Base-by-base conservation (phyloP, 1,140 invertebrate genomes). In the Drosophila ohnishii region DNA sequence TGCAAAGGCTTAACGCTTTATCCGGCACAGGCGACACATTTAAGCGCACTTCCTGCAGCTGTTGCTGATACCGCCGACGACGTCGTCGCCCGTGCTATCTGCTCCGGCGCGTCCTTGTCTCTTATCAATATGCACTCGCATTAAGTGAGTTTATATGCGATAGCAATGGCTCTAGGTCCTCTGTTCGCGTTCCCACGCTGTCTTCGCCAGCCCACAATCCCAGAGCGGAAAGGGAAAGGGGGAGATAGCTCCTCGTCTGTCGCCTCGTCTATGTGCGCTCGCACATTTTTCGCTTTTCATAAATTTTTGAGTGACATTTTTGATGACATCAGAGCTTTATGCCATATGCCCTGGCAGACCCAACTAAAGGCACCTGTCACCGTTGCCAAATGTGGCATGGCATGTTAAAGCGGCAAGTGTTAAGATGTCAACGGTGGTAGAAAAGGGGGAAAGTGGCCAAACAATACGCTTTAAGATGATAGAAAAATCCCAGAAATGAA, bases 261-360 rank as follows among this genome's bases (percentile, higher is more conserved):
- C 39, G 40, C 61, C 45, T 71, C 53, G 64, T 70, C 77, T 77
- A 70, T 73, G 63, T 80, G 72, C 64, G 40, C 30, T 50, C 53
- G 44, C 67, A 58, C 66, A 71, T 70, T 72, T 88, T 80, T 75
- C 62, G 67, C 66, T 78, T 87, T 87, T 88, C 84, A 87, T 87
- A 87, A 80, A 87, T 87, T 84, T 87, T 80, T 88, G 85, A 87
- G 84, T 87, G 84, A 87, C 84, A 87, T 84, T 87, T 87, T 87
- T 87, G 84, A 87, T 87, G 84, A 87, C 84, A 87, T 80, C 69
- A 61, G 77, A 84, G 84, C 84, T 88, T 87, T 87, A 87, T 74
- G 73, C 80, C 69, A 64, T 88, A 78, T 84, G 73, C 79, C 63
- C 50, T 64, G 57, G 47, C 61, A 81, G 59, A 60, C 70, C 76